These are phyloP conservation scores for Agonopterix heracliana DNA, from an alignment of 2,888 invertebrate genomes.

Conservation along the genomic window DNA sequence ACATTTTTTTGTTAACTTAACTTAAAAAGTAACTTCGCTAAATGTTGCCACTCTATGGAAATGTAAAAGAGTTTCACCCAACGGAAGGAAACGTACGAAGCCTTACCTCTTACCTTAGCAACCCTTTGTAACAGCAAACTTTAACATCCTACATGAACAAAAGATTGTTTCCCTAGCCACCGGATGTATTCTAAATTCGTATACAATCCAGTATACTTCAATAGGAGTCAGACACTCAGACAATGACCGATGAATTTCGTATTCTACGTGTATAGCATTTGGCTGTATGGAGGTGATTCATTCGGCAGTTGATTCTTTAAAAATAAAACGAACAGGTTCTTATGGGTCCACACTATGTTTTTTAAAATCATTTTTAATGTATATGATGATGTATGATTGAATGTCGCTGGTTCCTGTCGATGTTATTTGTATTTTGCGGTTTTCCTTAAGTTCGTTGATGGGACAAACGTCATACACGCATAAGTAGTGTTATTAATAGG, in stretches of 20 bases:
- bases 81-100: not conserved
- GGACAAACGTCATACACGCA: too few relatives aligned
- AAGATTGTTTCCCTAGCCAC: slow-evolving; percentile 42
- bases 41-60: too few relatives aligned
- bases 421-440: too few relatives aligned
- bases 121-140: not conserved
- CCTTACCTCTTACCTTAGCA: too few relatives aligned
- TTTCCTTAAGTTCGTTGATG: too few relatives aligned
- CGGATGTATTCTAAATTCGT: slow-evolving; percentile 42
- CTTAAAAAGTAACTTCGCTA: too few relatives aligned
- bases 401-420: too few relatives aligned
- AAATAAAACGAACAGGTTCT: not conserved
- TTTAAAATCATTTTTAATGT: not conserved
- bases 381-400: not conserved
- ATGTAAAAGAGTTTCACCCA: not conserved
- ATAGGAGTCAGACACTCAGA: slow-evolving; percentile 28
- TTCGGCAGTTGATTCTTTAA: not conserved
- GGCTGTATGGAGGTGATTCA: slow-evolving; percentile 5
- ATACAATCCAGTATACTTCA: slow-evolving; percentile 26
- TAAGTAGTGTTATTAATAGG: too few relatives aligned
- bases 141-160: slow-evolving; percentile 41
- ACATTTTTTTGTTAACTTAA: too few relatives aligned
- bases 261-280: slow-evolving; percentile 32
- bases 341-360: not conserved
- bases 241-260: slow-evolving; percentile 46